These are phyloP conservation scores for Pteronotus mesoamericanus DNA, from an alignment of 2,797 vertebrate genomes.

Conservation along the genomic window DNA sequence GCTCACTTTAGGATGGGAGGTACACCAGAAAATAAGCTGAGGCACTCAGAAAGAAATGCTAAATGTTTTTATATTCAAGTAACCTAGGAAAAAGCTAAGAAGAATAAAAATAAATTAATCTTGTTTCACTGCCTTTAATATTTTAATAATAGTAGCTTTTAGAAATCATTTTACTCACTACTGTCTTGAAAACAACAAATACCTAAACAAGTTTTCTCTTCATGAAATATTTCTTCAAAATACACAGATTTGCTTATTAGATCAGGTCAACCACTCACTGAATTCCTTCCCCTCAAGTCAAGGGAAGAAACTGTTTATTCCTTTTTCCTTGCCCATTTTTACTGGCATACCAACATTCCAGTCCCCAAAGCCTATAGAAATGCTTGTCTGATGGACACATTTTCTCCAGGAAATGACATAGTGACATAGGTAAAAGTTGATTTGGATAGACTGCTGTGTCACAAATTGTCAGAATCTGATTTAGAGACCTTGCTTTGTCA, in stretches of 20 bases:
- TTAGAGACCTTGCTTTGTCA: slow-evolving; percentile 89
- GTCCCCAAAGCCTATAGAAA: slow-evolving; percentile 77
- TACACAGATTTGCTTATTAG: slow-evolving; percentile 47
- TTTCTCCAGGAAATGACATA: slow-evolving; percentile 88
- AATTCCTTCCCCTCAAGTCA: slow-evolving; percentile 72
- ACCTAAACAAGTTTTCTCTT: slow-evolving; percentile 39
- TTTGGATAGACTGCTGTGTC: slow-evolving; percentile 92
- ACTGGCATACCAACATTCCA: slow-evolving; percentile 60
- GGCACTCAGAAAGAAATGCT: slow-evolving; percentile 31
- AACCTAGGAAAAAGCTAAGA: slow-evolving; percentile 38
- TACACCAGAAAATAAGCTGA: slow-evolving; percentile 28
- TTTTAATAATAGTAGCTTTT: slow-evolving; percentile 2
- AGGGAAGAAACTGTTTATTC: slow-evolving; percentile 59
- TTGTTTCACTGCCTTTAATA: background rate
- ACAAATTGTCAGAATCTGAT: slow-evolving; percentile 95
- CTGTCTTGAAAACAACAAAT: slow-evolving; percentile 19
- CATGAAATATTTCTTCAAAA: slow-evolving; percentile 52
- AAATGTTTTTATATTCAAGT: slow-evolving; percentile 50
- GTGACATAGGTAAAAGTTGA: slow-evolving; percentile 90
- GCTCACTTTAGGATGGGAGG: background rate
- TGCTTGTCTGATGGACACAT: slow-evolving; percentile 86
- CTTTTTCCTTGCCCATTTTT: slow-evolving; percentile 8
- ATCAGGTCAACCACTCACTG: slow-evolving; percentile 55
- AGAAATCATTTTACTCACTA: slow-evolving; percentile 35
- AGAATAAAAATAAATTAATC: slow-evolving; percentile 43